Evolutionary conservation across 2,797 vertebrate genomes (phyloP).

Genomic region (Calcarius lapponicus): DNA sequence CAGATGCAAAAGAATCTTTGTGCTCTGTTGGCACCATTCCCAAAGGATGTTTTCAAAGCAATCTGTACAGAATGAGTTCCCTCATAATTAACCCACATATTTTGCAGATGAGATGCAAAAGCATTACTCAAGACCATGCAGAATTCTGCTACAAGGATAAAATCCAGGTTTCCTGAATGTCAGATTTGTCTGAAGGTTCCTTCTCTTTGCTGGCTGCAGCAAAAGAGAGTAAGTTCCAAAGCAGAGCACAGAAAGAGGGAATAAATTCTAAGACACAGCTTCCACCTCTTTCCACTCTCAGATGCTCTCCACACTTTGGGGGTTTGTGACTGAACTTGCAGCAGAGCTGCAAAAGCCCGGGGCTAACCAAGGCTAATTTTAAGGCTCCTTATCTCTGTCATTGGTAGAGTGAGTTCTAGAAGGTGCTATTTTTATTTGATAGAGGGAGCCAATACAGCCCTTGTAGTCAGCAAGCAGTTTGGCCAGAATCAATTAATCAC

Average conservation of each 20-base stretch:
- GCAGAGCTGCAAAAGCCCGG: not conserved
- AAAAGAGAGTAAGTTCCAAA: not conserved
- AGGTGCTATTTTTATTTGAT: constrained; percentile 1
- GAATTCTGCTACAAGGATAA: not conserved
- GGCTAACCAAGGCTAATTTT: constrained; percentile 2
- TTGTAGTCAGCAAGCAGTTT: not conserved
- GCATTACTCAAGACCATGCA: not conserved
- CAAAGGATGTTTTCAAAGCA: not conserved
- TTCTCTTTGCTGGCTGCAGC: not conserved
- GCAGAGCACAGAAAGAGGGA: not conserved
- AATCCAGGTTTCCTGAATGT: not conserved
- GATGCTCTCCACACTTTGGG: not conserved
- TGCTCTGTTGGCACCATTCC: not conserved
- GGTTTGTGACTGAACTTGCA: not conserved
- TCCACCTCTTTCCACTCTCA: not conserved
- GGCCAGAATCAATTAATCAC: constrained; percentile 8
- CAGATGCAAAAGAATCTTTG: not conserved
- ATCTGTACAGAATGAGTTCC: not conserved
- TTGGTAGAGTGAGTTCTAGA: constrained; percentile 17
- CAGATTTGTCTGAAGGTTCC: not conserved
- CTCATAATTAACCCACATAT: not conserved
- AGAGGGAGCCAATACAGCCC: not conserved
- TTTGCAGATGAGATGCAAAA: not conserved
- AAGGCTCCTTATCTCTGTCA: not conserved
- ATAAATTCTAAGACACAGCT: not conserved